Percentiles rank a stretch among this genome's conserved stretches.
Conservation (phyloP, 2,113 vertebrate species). For the Triplophysa siluroides region DNA sequence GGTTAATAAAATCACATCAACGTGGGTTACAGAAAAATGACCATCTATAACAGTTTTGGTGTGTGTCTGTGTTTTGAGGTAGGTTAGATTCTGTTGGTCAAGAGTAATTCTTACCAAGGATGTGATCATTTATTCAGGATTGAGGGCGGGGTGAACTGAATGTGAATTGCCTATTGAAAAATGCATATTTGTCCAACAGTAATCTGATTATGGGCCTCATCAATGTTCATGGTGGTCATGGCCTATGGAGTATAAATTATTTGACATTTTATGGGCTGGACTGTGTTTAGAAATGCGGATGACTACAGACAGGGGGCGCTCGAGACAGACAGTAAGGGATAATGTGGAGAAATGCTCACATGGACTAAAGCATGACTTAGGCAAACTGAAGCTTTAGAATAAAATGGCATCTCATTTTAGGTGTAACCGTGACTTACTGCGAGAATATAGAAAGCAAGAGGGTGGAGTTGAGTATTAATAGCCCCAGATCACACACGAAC, state of each 20-base stretch:
- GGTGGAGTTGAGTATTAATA: neutral
- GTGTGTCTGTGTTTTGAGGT: neutral
- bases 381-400: slow-evolving; percentile 24
- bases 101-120: neutral
- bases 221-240: neutral
- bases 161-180: neutral
- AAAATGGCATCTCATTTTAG: slow-evolving; percentile 6
- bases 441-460: neutral
- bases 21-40: neutral
- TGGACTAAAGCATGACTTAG: slow-evolving; percentile 59
- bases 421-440: neutral
- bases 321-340: slow-evolving; percentile 49
- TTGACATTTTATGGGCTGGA: neutral
- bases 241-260: slow-evolving; percentile 9
- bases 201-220: neutral
- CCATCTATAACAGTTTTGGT: neutral
- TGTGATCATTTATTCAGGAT: neutral
- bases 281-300: neutral
- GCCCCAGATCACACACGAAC: neutral
- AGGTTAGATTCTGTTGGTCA: neutral
- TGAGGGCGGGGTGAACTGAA: neutral
- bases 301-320: slow-evolving; percentile 50
- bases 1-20: neutral
- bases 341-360: slow-evolving; percentile 58
- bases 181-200: neutral